Base-by-base conservation (phyloP, 2,113 vertebrate species). In the Puntigrus tetrazona region DNA sequence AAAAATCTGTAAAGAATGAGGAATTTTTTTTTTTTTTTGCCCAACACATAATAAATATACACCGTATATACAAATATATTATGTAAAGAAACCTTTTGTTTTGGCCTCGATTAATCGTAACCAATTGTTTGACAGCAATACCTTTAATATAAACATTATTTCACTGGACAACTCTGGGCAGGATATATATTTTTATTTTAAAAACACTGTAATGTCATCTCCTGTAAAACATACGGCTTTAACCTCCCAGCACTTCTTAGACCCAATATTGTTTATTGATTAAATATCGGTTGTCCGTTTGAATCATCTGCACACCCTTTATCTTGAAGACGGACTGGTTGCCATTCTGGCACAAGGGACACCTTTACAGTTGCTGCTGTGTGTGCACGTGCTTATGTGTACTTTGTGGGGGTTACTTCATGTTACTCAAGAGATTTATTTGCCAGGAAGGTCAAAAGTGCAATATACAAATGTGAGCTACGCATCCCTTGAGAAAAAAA, bases 381-480 rank as follows among this genome's bases (percentile, higher is more conserved):
- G 27, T 55, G 29, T 36, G 47, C 31, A 36, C 0, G 18, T 77
- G 74, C 10, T 1, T 34, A 7, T n/a, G 47, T 31, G 72, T 72
- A 36, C 36, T 25, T 72, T 72, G 10, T 45, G 45, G 45, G 45
- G 18, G 43, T 52, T 52, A 31, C 29, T 25, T 45, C 43, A 52
- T n/a, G 10, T 69, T 69, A 36, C 22, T 57, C 52, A 31, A 52
- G 45, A 70, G 45, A 36, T 81, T 52, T 81, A 70, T 81, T 67
- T 36, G 43, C 43, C 45, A 70, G 25, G n/a, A 9, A 20, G 59
- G 78, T 80, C 59, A 67, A 65, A 70, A 55, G 45, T 52, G 63
- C 63, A 70, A 22, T 36, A 52, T 20, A 47, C 57, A 47, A 59
- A 45, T 38, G 36, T 29, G 18, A 79, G 38, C 41, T 47, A 31